phyloP scores from a whole-genome alignment of 2,797 vertebrate species.

The Tangara arthus region DNA sequence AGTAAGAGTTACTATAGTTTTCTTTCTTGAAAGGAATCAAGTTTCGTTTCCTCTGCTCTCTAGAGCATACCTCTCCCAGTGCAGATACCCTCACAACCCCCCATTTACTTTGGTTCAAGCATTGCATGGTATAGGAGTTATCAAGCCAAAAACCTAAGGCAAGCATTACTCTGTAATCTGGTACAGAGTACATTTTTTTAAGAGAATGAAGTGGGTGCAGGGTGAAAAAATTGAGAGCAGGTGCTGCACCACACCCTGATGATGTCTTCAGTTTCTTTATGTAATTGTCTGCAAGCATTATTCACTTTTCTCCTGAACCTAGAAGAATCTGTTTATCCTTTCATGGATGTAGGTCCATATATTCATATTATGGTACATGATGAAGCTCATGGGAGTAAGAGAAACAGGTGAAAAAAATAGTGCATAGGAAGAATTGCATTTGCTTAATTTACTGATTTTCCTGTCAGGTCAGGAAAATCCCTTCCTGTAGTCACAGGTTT shows the following conservation, averaged over 20 bases:
- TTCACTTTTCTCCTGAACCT: neutral
- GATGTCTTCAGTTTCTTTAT: neutral
- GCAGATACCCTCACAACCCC: fast-evolving
- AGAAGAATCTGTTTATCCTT: neutral
- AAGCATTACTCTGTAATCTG: neutral
- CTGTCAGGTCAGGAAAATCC: neutral
- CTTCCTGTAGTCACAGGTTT: neutral
- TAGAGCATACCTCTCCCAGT: neutral
- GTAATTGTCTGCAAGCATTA: neutral
- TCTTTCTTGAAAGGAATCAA: neutral
- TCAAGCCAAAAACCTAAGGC: neutral
- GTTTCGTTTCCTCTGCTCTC: neutral
- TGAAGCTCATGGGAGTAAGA: neutral
- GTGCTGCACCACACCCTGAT: neutral
- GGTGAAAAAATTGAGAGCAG: neutral
- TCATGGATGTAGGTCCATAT: neutral
- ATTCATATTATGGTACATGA: neutral
- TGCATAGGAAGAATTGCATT: neutral
- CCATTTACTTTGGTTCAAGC: neutral
- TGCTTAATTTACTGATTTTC: neutral
- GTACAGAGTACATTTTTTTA: neutral
- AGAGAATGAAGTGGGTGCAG: neutral
- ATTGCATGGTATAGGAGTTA: neutral
- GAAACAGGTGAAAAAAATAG: neutral
- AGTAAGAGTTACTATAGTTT: neutral